Conservation (phyloP, 2,888 invertebrate genomes). For the Plemyria rubiginata region DNA sequence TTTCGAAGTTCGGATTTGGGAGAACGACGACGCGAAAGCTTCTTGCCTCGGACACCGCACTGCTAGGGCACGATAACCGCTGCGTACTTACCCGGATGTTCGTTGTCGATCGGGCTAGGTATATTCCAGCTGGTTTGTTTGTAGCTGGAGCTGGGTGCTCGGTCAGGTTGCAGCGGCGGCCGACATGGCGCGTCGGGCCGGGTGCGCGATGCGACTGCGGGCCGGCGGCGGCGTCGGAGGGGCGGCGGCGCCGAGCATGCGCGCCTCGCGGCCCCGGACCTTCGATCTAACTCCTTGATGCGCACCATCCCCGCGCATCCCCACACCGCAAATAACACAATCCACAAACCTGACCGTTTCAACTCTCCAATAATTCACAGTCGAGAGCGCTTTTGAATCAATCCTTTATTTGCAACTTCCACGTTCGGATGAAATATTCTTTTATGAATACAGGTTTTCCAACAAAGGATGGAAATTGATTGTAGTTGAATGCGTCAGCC, state of each 20-base stretch:
- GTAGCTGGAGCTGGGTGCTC: constrained; percentile 67
- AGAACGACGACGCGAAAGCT: constrained; percentile 59
- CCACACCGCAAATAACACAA: constrained; percentile 75
- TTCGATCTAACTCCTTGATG: constrained; percentile 78
- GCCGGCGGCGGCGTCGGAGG: constrained; percentile 57
- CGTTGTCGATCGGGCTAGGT: constrained; percentile 56
- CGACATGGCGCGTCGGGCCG: constrained; percentile 77
- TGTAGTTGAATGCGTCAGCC: constrained; percentile 18
- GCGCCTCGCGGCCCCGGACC: constrained; percentile 61
- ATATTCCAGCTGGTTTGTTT: constrained; percentile 62
- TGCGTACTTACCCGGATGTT: constrained; percentile 75
- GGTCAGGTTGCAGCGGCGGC: constrained; percentile 75
- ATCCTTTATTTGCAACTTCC: constrained; percentile 39
- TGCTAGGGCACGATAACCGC: constrained; percentile 48
- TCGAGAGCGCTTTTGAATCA: constrained; percentile 54
- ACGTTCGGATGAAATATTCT: constrained; percentile 44
- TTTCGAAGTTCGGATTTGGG: constrained; percentile 49
- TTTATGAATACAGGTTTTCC: constrained; percentile 31
- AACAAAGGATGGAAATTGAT: constrained; percentile 9
- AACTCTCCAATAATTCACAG: constrained; percentile 55
- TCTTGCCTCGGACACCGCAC: constrained; percentile 65
- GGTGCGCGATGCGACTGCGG: constrained; percentile 79
- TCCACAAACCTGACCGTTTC: constrained; percentile 67
- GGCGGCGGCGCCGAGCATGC: constrained; percentile 64
- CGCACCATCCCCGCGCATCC: constrained; percentile 70